Evolutionary conservation across 2,888 invertebrate species (phyloP).

Genomic region (Sarcophaga subvicina): DNA sequence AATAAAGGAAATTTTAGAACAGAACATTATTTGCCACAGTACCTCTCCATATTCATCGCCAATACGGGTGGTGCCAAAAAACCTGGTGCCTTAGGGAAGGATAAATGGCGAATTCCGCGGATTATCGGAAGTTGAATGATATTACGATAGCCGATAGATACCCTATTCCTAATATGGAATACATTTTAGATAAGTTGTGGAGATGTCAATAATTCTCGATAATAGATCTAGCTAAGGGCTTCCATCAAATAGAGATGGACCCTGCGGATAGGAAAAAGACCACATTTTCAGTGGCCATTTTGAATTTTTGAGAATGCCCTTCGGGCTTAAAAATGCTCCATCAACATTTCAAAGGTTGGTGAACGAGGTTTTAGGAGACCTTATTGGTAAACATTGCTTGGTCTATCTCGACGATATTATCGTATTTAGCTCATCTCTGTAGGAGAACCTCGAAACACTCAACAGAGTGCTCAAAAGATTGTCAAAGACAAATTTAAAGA

Average conservation of each 20-base stretch:
- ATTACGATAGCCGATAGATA: conserved; percentile 46
- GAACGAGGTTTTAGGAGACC: conserved; percentile 1
- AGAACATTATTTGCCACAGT: conserved; percentile 30
- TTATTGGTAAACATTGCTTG: background rate
- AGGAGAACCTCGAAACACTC: conserved; percentile 59
- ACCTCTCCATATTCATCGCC: conserved; percentile 55
- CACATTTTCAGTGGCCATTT: no score
- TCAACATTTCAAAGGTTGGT: conserved; percentile 19
- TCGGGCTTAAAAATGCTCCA: background rate
- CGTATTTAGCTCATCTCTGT: conserved; percentile 53
- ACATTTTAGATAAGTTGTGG: conserved; percentile 57
- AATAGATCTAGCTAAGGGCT: conserved; percentile 61
- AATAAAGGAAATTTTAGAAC: conserved; percentile 11
- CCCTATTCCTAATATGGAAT: conserved; percentile 56
- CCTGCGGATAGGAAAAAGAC: conserved; percentile 26
- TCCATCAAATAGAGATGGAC: conserved; percentile 71
- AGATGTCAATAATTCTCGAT: conserved; percentile 58
- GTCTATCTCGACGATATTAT: conserved; percentile 8
- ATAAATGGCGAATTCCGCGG: no score
- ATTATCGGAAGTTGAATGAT: conserved; percentile 30
- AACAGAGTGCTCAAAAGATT: conserved; percentile 2
- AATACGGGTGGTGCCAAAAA: conserved; percentile 43
- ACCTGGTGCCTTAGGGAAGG: no score
- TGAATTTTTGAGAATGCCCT: no score
- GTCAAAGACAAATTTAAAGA: conserved; percentile 47